Percentiles rank a stretch among this genome's conserved stretches.
phyloP scores from a whole-genome alignment of 2,888 invertebrate genomes.

The Hemithea aestivaria region DNA sequence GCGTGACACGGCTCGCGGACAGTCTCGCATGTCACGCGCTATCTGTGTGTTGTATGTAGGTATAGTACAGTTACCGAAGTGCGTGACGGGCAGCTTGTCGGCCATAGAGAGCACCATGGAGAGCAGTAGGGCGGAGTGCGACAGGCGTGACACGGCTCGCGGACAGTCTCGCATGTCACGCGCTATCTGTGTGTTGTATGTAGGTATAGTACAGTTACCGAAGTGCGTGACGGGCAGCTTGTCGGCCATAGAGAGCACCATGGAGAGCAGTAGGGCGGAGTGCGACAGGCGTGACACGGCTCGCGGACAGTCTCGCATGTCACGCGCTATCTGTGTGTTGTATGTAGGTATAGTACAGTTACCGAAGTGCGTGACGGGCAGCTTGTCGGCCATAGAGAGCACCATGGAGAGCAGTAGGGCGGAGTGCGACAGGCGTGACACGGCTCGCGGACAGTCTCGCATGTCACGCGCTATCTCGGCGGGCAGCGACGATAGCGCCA shows the following conservation, averaged over 20 bases:
- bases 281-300: too few relatives aligned
- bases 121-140: conserved; percentile 89
- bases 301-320: too few relatives aligned
- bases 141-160: conserved; percentile 87
- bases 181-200: background rate
- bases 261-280: too few relatives aligned
- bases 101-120: conserved; percentile 95
- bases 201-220: background rate
- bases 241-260: too few relatives aligned
- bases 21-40: conserved; percentile 42
- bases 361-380: conserved; percentile 95
- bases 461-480: conserved; percentile 93
- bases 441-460: conserved; percentile 87
- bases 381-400: conserved; percentile 92
- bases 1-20: conserved; percentile 87
- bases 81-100: conserved; percentile 92
- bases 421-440: conserved; percentile 89
- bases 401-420: conserved; percentile 92
- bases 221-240: too few relatives aligned
- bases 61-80: conserved; percentile 82
- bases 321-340: background rate
- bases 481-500: conserved; percentile 92
- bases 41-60: background rate
- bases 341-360: conserved; percentile 18
- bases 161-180: conserved; percentile 78